Percentiles rank a stretch among this genome's conserved stretches.
Conservation (phyloP, 2,113 vertebrate genomes). For the Crotalus helleri region DNA sequence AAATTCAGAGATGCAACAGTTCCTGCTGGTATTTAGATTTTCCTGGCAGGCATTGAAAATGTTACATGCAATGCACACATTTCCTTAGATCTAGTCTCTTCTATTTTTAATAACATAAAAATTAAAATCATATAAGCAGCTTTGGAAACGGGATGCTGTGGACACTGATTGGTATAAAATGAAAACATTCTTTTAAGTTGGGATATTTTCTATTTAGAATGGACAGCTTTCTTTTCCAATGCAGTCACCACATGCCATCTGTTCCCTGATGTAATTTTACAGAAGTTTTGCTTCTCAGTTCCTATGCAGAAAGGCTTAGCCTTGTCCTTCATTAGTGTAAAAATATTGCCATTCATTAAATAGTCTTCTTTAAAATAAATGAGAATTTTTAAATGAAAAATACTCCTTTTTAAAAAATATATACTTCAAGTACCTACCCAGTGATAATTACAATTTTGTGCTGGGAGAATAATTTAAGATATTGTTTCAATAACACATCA, state of each 20-base stretch:
- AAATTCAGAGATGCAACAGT: background rate
- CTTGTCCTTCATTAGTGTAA: conserved; percentile 9
- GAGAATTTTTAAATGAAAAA: background rate
- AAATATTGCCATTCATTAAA: conserved; percentile 18
- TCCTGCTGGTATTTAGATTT: conserved; percentile 7
- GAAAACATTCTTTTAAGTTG: conserved; percentile 65
- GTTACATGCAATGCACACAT: conserved; percentile 42
- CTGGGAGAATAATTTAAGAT: background rate
- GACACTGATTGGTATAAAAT: conserved; percentile 66
- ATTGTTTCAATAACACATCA: background rate
- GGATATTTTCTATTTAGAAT: conserved; percentile 72
- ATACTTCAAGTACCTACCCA: background rate
- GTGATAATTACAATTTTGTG: background rate
- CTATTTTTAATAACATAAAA: conserved; percentile 60
- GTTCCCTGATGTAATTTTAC: conserved; percentile 64
- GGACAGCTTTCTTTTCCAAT: conserved; percentile 60
- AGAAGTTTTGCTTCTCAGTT: conserved; percentile 27
- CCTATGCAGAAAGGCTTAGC: background rate
- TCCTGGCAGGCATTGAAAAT: conserved; percentile 50
- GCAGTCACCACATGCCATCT: conserved; percentile 64
- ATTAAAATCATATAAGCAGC: conserved; percentile 56
- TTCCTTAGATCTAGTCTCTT: conserved; percentile 28
- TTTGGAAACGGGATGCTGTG: conserved; percentile 64
- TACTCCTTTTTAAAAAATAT: background rate
- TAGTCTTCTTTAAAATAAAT: background rate